Conservation (phyloP, 2,797 vertebrate genomes). For the Eulemur rubriventer region DNA sequence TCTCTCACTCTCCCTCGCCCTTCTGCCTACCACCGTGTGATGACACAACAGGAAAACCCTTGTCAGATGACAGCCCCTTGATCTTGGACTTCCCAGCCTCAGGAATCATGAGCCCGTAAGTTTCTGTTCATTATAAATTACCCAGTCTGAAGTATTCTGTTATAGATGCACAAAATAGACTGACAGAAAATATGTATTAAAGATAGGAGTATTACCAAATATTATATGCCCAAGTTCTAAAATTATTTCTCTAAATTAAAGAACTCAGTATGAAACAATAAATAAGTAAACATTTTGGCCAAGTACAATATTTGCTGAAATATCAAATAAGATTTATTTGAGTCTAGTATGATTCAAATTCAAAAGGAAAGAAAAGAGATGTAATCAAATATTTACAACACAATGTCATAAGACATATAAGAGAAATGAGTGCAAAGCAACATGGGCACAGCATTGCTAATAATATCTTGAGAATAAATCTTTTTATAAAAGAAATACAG, state of each 20-base stretch:
- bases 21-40: too few species aligned
- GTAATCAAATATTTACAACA: conserved; percentile 68
- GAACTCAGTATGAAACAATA: conserved; percentile 46
- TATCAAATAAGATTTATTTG: conserved; percentile 49
- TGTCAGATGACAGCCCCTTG: neutral
- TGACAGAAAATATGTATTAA: neutral
- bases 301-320: conserved; percentile 54
- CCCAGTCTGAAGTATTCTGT: neutral
- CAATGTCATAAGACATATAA: conserved; percentile 32
- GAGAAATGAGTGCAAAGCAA: conserved; percentile 45
- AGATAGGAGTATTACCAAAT: neutral
- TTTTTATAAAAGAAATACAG: conserved; percentile 4
- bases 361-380: neutral
- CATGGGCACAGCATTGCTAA: conserved; percentile 20
- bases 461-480: conserved; percentile 52
- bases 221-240: neutral
- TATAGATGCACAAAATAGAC: neutral
- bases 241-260: conserved; percentile 50
- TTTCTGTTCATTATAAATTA: neutral
- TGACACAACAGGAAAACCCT: neutral
- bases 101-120: neutral
- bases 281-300: conserved; percentile 50
- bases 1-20: neutral
- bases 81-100: neutral
- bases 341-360: conserved; percentile 4